Evolutionary conservation across 2,113 vertebrate species (phyloP).

Genomic region (Bubalus kerabau): DNA sequence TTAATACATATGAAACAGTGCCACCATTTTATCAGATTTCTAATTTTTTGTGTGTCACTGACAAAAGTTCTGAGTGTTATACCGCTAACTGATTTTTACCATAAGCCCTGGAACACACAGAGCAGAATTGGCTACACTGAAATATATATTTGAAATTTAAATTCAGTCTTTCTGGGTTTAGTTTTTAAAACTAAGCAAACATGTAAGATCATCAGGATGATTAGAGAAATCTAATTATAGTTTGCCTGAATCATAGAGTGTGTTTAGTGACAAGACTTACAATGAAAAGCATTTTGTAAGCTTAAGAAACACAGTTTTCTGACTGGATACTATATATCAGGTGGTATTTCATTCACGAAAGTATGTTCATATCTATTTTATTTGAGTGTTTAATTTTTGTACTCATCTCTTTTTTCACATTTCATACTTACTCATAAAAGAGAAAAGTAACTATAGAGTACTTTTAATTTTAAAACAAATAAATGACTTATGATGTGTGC

Average conservation of each 20-base stretch:
- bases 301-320: not conserved
- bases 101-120: not conserved
- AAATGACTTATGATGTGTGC: not conserved
- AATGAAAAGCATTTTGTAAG: not conserved
- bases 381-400: not conserved
- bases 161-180: not conserved
- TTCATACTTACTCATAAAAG: not conserved
- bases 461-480: constrained; percentile 25
- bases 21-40: not conserved
- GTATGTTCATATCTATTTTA: not conserved
- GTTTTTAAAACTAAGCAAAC: constrained; percentile 1
- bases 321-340: not conserved
- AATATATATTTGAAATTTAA: not conserved
- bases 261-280: not conserved
- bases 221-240: not conserved
- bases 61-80: not conserved
- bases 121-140: not conserved
- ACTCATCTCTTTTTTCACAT: not conserved
- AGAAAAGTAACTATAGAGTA: not conserved
- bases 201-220: not conserved
- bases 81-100: not conserved
- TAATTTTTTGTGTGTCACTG: not conserved
- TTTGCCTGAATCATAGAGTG: not conserved
- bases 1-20: not conserved
- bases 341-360: not conserved